Percentiles rank a stretch among this genome's conserved stretches.
Conservation (phyloP, 2,113 vertebrate genomes). For the Tragelaphus scriptus region DNA sequence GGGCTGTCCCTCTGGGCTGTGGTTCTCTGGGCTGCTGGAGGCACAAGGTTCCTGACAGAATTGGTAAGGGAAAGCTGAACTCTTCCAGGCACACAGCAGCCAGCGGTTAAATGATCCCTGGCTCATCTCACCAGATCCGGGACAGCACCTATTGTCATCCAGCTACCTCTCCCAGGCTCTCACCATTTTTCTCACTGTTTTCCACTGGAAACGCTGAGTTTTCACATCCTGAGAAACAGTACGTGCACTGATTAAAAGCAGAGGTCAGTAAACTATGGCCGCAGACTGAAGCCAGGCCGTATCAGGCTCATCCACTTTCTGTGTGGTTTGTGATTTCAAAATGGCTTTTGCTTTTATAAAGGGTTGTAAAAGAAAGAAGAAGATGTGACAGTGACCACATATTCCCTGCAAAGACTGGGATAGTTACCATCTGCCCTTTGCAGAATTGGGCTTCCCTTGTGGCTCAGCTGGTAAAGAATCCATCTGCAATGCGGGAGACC, state of each 20-base stretch:
- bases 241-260: background rate
- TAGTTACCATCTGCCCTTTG: background rate
- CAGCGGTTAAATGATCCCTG: background rate
- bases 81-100: background rate
- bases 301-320: background rate
- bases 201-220: background rate
- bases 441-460: background rate
- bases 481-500: background rate
- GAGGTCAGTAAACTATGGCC: background rate
- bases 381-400: background rate
- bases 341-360: background rate
- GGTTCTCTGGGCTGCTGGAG: background rate
- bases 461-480: background rate
- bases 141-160: background rate
- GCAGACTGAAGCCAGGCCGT: background rate
- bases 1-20: background rate
- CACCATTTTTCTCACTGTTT: background rate
- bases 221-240: background rate
- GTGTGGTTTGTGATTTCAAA: background rate
- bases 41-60: background rate
- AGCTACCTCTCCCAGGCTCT: background rate
- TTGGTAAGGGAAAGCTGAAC: background rate
- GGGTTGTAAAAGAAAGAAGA: background rate
- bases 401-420: background rate
- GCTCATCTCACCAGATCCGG: background rate